Base-by-base conservation (phyloP, 2,888 invertebrate species). In the Lottia scabra region DNA sequence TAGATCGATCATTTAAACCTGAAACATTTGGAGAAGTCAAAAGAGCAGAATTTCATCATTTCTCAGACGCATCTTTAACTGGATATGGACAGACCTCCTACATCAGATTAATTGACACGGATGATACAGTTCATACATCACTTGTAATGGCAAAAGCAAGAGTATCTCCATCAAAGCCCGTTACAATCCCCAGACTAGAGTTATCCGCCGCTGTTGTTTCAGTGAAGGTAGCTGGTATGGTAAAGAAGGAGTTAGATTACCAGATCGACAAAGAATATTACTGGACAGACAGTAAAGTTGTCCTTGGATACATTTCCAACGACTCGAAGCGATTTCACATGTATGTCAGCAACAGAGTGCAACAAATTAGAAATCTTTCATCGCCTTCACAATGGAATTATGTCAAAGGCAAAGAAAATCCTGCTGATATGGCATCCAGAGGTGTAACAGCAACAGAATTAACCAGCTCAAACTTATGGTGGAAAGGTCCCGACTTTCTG, bases 11-110 rank as follows among this genome's bases (percentile, higher is more conserved):
- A 30, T 30, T 30, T 30, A 30, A 30, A 30, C 30, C 30, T 30
- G 30, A 15, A 44, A 70, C 70, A 23, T 70, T 65, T 26, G 65
- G 64, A 5, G 65, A 64, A 64, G 46, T 65, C 43, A 27, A 65
- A 26, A 38, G 64, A 8, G 15, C n/a, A 23, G 45, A 45, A 2
- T 27, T 70, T 63, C 44, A 30, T 15, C 48, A 70, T 23, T 38
- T 38, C 10, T 65, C 70, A 6, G 70, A 70, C 26, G 23, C 38
- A 16, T 30, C n/a, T 8, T 43, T 64, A 5, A 23, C 19, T 38
- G 19, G 23, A 8, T 64, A 64, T 44, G 70, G 63, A 5, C 46
- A 30, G 16, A 64, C 30, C 2, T 30, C 30, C 6, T 30, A 30
- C 6, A 6, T 30, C 6, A 30, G 2, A 2, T 30, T 30, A 30